A percentile compares a stretch with the other conserved stretches of the same genome.
These are phyloP conservation scores for Australoheros scitulus DNA, from an alignment of 2,113 vertebrate genomes.

Conservation along the genomic window DNA sequence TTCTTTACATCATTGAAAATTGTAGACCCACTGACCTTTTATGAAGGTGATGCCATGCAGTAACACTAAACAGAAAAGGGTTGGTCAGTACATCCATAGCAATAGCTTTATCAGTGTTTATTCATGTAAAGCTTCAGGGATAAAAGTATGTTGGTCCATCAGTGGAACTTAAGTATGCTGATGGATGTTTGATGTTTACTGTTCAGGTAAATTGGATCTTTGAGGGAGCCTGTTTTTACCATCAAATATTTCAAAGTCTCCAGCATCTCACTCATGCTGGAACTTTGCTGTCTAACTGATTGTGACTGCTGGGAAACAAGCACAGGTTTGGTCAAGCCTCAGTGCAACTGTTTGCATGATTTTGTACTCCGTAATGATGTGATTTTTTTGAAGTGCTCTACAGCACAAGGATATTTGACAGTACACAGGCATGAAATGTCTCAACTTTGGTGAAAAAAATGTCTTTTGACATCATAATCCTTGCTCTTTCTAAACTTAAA, in stretches of 20 bases:
- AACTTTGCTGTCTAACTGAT: background rate
- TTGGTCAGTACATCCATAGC: background rate
- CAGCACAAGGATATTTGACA: background rate
- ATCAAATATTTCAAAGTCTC: no score
- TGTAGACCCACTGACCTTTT: constrained; percentile 6
- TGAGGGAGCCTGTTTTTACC: no score
- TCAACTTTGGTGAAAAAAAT: background rate
- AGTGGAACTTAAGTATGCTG: no score
- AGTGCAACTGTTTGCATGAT: background rate
- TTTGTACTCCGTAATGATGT: background rate
- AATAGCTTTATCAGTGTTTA: no score
- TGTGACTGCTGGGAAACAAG: background rate
- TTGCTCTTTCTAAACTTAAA: no score
- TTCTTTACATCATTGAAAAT: constrained; percentile 12
- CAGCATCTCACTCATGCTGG: background rate
- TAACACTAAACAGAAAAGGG: background rate
- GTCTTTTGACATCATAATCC: background rate
- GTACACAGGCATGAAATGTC: background rate
- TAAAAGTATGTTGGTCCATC: no score
- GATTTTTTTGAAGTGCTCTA: background rate
- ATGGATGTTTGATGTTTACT: no score
- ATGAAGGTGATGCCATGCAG: background rate
- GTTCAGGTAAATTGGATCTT: no score
- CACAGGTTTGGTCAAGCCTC: background rate
- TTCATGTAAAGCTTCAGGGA: no score